phyloP scores from a whole-genome alignment of 2,113 vertebrate species.

The Chaenocephalus aceratus region DNA sequence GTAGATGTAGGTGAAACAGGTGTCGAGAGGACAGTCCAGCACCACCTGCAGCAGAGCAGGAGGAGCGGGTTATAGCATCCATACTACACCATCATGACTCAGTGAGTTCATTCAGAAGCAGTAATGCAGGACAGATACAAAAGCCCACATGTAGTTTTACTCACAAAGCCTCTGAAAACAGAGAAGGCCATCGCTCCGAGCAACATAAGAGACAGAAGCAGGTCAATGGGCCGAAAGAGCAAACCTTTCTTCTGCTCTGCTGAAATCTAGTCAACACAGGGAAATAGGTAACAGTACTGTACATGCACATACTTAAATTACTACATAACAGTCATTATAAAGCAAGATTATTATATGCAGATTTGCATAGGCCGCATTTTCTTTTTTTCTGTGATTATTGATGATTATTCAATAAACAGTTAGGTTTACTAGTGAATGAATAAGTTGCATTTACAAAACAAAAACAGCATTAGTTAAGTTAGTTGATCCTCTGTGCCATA shows the following conservation, averaged over 20 bases:
- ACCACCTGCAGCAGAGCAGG: conserved; percentile 83
- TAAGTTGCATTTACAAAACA: no score
- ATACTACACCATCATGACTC: neutral
- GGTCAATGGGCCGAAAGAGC: conserved; percentile 85
- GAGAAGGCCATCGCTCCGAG: conserved; percentile 81
- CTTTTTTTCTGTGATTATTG: no score
- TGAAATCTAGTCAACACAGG: conserved; percentile 77
- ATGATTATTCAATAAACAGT: no score
- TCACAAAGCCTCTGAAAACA: conserved; percentile 92
- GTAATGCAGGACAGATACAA: neutral
- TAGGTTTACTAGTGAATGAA: no score
- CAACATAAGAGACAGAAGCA: conserved; percentile 82
- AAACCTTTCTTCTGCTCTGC: conserved; percentile 85
- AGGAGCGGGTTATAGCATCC: neutral
- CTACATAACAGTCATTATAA: neutral
- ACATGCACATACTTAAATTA: neutral
- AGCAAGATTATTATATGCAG: neutral
- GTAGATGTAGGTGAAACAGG: conserved; percentile 92
- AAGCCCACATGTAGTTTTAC: conserved; percentile 40
- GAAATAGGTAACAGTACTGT: neutral
- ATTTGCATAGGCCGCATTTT: neutral
- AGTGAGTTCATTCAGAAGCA: neutral
- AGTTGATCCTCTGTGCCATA: neutral
- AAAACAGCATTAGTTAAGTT: neutral
- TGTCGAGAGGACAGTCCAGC: conserved; percentile 90